Evolutionary conservation across 1,140 invertebrate species (phyloP).

Genomic region (Nephila pilipes): DNA sequence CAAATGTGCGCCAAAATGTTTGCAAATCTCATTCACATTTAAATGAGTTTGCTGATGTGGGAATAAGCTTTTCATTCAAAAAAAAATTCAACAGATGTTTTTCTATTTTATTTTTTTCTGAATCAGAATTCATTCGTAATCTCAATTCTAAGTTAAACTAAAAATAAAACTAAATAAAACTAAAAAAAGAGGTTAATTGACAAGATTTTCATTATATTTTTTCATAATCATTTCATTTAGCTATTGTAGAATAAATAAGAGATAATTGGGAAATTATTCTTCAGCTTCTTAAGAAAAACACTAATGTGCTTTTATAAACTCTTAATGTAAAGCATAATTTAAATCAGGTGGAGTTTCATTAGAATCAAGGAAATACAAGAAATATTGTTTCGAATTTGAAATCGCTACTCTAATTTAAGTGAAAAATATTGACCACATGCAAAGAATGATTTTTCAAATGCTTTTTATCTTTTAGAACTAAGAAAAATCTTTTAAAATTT

Average conservation of each 20-base stretch:
- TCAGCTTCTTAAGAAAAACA: neutral
- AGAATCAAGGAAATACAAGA: no score
- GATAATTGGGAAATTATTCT: neutral
- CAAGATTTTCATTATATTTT: neutral
- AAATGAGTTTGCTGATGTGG: neutral
- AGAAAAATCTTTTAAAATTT: no score
- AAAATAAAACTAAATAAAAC: no score
- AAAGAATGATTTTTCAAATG: no score
- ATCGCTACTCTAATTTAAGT: no score
- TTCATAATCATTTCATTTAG: neutral
- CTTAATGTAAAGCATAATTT: no score
- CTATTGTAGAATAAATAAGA: neutral
- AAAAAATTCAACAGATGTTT: conserved; percentile 1
- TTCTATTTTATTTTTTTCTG: neutral
- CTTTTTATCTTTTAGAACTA: no score
- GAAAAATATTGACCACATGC: no score
- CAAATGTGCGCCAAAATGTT: neutral
- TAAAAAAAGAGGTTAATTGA: neutral
- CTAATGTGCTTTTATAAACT: no score
- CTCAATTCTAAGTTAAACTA: neutral
- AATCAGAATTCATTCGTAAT: neutral
- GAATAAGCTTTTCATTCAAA: neutral
- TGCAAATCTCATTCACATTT: neutral
- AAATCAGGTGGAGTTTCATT: no score
- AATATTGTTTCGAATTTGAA: no score